These are phyloP conservation scores for Acanthiza pusilla DNA, from an alignment of 2,797 vertebrate genomes.

Conservation along the genomic window DNA sequence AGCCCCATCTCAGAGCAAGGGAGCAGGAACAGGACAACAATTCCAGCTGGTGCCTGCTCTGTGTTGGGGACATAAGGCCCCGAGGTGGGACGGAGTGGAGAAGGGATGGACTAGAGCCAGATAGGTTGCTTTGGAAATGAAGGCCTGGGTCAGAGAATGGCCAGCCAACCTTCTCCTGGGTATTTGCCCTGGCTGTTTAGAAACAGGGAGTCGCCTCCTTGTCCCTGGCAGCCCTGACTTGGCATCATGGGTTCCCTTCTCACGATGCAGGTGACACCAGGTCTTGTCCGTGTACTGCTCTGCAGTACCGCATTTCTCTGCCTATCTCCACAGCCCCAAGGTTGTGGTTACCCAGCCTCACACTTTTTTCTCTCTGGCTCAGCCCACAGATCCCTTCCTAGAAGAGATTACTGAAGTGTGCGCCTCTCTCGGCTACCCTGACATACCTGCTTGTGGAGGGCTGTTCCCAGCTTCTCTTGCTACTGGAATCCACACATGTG, in stretches of 20 bases:
- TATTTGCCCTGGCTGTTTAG: neutral
- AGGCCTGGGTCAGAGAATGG: neutral
- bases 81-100: fast-evolving
- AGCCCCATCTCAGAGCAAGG: neutral
- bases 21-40: neutral
- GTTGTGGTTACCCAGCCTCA: neutral
- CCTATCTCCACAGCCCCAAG: neutral
- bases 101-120: neutral
- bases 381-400: neutral
- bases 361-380: neutral
- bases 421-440: neutral
- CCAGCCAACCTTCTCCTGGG: neutral
- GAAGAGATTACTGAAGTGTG: neutral
- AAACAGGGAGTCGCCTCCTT: neutral
- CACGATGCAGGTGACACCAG: neutral
- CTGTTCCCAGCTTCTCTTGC: neutral
- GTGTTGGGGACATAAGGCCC: neutral
- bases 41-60: neutral
- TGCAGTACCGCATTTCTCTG: neutral
- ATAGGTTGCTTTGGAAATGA: neutral
- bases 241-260: neutral
- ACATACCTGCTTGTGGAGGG: neutral
- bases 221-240: neutral
- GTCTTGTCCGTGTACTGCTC: neutral
- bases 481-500: neutral